Base-by-base conservation (phyloP, 2,797 vertebrate species). In the Pelochelys cantorii region DNA sequence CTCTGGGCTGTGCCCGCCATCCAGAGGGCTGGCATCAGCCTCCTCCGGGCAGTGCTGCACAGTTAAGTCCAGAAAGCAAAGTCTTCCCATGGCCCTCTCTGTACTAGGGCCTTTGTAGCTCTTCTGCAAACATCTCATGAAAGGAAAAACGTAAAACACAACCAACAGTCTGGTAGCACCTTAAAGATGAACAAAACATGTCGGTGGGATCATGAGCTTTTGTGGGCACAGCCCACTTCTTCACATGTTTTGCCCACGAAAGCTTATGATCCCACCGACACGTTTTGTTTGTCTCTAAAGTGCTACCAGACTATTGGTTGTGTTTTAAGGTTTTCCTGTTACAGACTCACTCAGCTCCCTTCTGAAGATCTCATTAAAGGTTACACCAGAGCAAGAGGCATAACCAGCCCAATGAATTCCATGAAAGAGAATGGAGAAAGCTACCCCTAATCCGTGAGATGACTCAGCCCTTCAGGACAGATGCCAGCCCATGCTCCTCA, bases 21-120 rank as follows among this genome's bases (percentile, higher is more conserved):
- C 60, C 17, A 34, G 83, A 77, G 83, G 86, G 53, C 0, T 55
- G 80, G 78, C 87, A 88, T 31, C 68, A 79, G 0, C n/a, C 79
- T 77, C 87, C 85, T 60, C 82, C 83, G 81, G 87, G 87, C 71
- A 91, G 42, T 34, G 81, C 81, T 80, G 71, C 68, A 42, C 75
- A 81, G 31, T 68, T 2, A 7, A 57, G 59, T 5, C 65, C 85
- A 81, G 80, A 62, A 90, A 52, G 29, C 89, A 68, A 25, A 18
- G 55, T 84, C 89, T 92, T 71, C 53, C 65, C 18, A 15, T 60
- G 84, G 18, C 20, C 60, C 59, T 56, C 56, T 90, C 29, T 83
- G 83, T 60, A 60, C 11, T 53, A 56, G 88, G 89, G 13, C 57
- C 84, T 65, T 48, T 84, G 20, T 37, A 81, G 55, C 7, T 56